Conservation (phyloP, 2,797 vertebrate genomes). For the Macroramphosus scolopax region DNA sequence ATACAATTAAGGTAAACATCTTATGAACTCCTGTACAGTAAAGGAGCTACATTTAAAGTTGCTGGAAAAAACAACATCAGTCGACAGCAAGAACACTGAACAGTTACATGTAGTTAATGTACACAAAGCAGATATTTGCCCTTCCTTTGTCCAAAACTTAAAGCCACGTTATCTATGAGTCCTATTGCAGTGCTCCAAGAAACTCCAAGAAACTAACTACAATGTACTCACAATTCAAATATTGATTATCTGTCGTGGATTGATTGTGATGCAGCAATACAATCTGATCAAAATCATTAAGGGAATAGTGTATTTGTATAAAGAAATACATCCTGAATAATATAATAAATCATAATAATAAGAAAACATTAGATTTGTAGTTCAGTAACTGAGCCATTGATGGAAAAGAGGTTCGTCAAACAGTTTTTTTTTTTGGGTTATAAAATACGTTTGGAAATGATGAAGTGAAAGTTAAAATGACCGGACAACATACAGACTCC, state of each 20-base stretch:
- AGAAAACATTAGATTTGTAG: no score
- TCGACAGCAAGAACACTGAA: slow-evolving; percentile 5
- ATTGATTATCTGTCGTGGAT: slow-evolving; percentile 2
- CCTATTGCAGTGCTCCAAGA: slow-evolving; percentile 2
- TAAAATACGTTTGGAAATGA: neutral
- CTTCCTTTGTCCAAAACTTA: slow-evolving; percentile 22
- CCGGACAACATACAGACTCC: slow-evolving; percentile 9
- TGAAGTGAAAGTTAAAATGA: slow-evolving; percentile 10
- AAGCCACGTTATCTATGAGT: slow-evolving; percentile 1
- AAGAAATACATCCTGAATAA: no score
- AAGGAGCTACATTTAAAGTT: no score
- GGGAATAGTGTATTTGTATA: no score
- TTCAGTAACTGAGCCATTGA: slow-evolving; percentile 60
- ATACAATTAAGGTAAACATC: no score
- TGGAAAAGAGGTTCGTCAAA: slow-evolving; percentile 33
- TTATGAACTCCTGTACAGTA: no score
- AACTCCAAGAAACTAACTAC: slow-evolving; percentile 2
- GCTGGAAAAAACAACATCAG: no score
- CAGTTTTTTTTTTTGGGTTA: neutral
- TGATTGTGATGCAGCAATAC: neutral
- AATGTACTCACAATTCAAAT: slow-evolving; percentile 1
- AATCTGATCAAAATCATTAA: neutral
- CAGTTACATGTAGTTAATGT: slow-evolving; percentile 1
- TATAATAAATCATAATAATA: no score
- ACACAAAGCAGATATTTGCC: neutral